Conservation (phyloP, 2,888 invertebrate species). For the Hylaea fasciaria region DNA sequence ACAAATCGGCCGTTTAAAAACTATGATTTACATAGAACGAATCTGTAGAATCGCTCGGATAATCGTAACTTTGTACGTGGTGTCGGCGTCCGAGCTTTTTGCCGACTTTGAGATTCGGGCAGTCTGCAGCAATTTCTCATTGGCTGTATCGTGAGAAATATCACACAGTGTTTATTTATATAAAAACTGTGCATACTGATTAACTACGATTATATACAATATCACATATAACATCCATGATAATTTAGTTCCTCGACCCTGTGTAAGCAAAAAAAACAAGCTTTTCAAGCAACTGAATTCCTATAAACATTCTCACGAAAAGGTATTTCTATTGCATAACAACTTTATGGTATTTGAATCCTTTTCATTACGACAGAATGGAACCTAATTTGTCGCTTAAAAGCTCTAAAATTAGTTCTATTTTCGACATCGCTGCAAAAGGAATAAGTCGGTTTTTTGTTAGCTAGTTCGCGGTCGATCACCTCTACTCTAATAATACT, state of each 20-base stretch:
- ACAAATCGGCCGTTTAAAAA: conserved; percentile 36
- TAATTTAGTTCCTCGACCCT: not conserved
- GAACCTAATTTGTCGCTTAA: conserved; percentile 20
- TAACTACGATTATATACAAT: too few relatives aligned
- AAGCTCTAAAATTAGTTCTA: conserved; percentile 27
- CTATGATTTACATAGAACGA: conserved; percentile 42
- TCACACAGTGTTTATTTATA: not conserved
- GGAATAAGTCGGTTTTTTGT: conserved; percentile 47
- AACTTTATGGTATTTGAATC: conserved; percentile 27
- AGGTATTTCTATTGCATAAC: conserved; percentile 10
- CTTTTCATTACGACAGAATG: conserved; percentile 18
- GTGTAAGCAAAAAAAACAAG: not conserved
- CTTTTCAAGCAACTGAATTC: conserved; percentile 6
- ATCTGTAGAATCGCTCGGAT: conserved; percentile 25
- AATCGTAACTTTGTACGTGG: conserved; percentile 15
- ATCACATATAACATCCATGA: not conserved
- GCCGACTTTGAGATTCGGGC: not conserved
- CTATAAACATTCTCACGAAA: conserved; percentile 19
- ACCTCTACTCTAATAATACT: conserved; percentile 53
- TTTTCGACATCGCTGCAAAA: conserved; percentile 32
- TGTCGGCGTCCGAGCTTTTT: conserved; percentile 7
- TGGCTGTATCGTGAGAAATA: conserved; percentile 20
- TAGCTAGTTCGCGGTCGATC: conserved; percentile 49
- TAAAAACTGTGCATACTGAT: not conserved
- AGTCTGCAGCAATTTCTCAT: conserved; percentile 5